A percentile compares a stretch with the other conserved stretches of the same genome.
Conservation (phyloP, 2,113 vertebrate species). For the Trinectes maculatus region DNA sequence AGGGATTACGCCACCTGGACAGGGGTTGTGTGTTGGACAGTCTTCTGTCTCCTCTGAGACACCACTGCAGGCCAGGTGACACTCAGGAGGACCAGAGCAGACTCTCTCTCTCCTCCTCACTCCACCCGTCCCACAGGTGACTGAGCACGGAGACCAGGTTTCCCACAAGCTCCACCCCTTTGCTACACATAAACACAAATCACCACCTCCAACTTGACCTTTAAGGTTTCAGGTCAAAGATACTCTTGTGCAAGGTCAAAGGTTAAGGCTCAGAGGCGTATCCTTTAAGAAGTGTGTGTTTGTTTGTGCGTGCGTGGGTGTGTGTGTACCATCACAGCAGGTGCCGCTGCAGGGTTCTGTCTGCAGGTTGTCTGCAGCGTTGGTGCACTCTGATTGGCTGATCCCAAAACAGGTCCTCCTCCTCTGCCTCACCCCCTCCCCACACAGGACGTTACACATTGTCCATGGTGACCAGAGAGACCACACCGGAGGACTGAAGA, state of each 20-base stretch:
- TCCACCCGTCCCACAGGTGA: constrained; percentile 57
- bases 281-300: too few relatives aligned
- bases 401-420: constrained; percentile 47
- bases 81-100: constrained; percentile 45
- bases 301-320: constrained; percentile 5
- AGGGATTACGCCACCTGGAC: constrained; percentile 65
- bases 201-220: too few relatives aligned
- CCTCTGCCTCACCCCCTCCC: constrained; percentile 53
- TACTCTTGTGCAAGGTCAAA: too few relatives aligned
- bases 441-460: constrained; percentile 50
- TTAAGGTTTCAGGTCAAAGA: too few relatives aligned
- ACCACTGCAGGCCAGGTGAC: constrained; percentile 14
- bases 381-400: constrained; percentile 16
- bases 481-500: constrained; percentile 40
- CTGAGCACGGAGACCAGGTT: constrained; percentile 55
- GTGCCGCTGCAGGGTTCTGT: constrained; percentile 25
- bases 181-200: constrained; percentile 27
- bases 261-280: too few relatives aligned
- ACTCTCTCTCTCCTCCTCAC: constrained; percentile 37
- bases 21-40: constrained; percentile 23
- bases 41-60: constrained; percentile 8
- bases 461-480: constrained; percentile 63
- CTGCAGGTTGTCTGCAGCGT: neutral
- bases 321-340: constrained; percentile 60
- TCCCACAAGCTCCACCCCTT: constrained; percentile 57